Conservation (phyloP, 2,113 vertebrate species). For the Hassar affinis region DNA sequence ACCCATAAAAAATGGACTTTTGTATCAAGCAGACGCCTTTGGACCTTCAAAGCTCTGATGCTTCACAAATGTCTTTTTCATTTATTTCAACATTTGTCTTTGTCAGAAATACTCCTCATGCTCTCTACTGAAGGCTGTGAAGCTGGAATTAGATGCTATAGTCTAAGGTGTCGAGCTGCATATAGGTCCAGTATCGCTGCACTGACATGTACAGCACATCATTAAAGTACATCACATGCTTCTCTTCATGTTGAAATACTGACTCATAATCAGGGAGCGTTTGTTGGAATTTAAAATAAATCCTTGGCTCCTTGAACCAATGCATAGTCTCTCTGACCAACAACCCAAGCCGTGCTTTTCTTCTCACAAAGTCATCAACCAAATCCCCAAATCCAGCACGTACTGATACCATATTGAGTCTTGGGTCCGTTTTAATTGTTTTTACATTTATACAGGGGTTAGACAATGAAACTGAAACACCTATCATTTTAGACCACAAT, state of each 20-base stretch:
- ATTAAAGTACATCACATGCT: no score
- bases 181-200: neutral
- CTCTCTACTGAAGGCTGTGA: neutral
- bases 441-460: no score
- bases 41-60: neutral
- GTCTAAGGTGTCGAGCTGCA: neutral
- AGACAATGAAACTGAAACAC: no score
- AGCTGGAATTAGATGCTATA: neutral
- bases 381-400: neutral
- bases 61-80: slow-evolving; percentile 31
- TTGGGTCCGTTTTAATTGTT: neutral
- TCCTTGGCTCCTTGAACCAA: neutral
- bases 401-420: neutral
- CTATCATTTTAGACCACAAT: no score
- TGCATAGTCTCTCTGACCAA: neutral
- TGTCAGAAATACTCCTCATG: slow-evolving; percentile 12
- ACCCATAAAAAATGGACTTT: neutral
- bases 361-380: neutral
- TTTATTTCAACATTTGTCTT: slow-evolving; percentile 13
- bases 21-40: neutral
- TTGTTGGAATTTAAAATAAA: neutral
- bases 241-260: neutral
- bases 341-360: no score
- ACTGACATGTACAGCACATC: neutral
- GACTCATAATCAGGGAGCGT: neutral